Conservation (phyloP, 2,113 vertebrate species). For the Pogonocichla stellata region DNA sequence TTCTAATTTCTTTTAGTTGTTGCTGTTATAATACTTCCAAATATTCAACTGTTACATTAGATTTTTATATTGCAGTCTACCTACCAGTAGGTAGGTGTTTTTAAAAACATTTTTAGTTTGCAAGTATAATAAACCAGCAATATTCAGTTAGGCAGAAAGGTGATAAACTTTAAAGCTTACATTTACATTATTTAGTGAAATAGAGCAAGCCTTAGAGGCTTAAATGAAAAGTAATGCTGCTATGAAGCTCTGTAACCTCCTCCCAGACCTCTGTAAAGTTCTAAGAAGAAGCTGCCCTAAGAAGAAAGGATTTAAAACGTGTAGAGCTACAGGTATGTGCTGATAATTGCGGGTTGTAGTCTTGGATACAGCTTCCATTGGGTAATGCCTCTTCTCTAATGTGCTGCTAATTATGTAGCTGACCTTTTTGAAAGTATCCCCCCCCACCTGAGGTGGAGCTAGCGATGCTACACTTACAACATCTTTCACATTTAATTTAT, state of each 20-base stretch:
- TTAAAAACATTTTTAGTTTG: not conserved
- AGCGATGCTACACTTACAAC: not conserved
- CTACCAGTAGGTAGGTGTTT: not conserved
- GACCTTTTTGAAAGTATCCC: not conserved
- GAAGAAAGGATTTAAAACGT: not conserved
- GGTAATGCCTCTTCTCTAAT: slow-evolving; percentile 26
- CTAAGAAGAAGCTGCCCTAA: not conserved
- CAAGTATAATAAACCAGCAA: not conserved
- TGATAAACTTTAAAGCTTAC: not conserved
- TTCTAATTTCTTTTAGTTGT: not conserved
- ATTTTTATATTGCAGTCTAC: not conserved
- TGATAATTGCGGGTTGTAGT: not conserved
- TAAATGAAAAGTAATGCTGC: slow-evolving; percentile 23
- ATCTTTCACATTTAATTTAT: slow-evolving; percentile 8
- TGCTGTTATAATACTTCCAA: not conserved
- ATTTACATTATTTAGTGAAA: not conserved
- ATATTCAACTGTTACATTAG: not conserved
- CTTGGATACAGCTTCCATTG: not conserved
- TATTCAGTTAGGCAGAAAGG: slow-evolving; percentile 10
- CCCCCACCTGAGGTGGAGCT: not conserved
- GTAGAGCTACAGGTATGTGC: not conserved
- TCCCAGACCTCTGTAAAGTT: not conserved
- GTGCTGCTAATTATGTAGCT: slow-evolving; percentile 46
- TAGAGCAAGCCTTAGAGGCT: not conserved
- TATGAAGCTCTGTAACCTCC: slow-evolving; percentile 29